These are phyloP conservation scores for Tylochromis polylepis DNA, from an alignment of 2,113 vertebrate species.

Conservation along the genomic window DNA sequence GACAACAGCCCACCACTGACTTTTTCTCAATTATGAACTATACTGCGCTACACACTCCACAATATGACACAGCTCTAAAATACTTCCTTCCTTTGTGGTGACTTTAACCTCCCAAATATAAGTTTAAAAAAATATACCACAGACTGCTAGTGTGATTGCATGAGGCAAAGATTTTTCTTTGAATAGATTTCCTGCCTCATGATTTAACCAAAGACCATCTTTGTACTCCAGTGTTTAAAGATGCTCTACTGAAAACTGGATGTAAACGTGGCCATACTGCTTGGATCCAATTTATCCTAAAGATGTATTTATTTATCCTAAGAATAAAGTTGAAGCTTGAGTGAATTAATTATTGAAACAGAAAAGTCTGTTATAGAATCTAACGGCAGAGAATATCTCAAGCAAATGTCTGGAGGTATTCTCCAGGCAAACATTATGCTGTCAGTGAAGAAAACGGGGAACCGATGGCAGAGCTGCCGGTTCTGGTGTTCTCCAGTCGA, in stretches of 20 bases:
- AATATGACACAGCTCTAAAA: background rate
- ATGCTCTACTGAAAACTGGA: rapidly evolving
- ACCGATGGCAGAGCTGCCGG: background rate
- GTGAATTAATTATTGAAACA: background rate
- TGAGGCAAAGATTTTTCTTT: background rate
- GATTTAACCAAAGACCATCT: background rate
- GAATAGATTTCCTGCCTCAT: background rate
- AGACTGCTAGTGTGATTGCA: background rate
- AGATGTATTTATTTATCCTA: background rate
- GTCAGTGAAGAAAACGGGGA: too few relatives aligned
- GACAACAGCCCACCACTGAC: background rate
- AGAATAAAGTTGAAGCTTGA: background rate
- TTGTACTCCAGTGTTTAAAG: background rate
- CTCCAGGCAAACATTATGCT: background rate
- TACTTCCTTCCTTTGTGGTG: background rate
- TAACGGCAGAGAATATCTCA: background rate
- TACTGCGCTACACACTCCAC: background rate
- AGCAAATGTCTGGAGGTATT: background rate
- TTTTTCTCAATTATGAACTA: background rate
- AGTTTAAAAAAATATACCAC: background rate
- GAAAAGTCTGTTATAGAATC: background rate
- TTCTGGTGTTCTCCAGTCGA: background rate
- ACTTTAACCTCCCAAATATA: background rate
- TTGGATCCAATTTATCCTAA: background rate
- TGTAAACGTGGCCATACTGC: background rate